Percentiles rank a stretch among this genome's conserved stretches.
These are phyloP conservation scores for Sarcophaga variegata DNA, from an alignment of 2,888 invertebrate species.

Conservation along the genomic window DNA sequence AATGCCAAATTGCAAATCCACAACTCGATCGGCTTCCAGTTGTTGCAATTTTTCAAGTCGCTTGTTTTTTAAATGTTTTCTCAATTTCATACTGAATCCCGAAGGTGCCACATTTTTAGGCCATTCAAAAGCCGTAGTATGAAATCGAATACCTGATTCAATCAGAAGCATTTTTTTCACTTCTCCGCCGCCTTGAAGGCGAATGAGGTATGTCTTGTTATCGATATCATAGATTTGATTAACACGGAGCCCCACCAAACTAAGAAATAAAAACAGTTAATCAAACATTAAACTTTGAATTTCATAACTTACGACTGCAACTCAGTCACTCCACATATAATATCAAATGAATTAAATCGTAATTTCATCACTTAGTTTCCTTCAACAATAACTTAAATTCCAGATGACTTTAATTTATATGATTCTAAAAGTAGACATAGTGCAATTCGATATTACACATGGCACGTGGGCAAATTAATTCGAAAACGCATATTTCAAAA, in stretches of 20 bases:
- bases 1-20: constrained; percentile 97
- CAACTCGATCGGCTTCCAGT: constrained; percentile 95
- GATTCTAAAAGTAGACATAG: no score
- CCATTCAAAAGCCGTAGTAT: constrained; percentile 98
- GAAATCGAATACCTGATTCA: constrained; percentile 97
- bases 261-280: constrained; percentile 77
- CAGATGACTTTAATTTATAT: no score
- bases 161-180: constrained; percentile 93
- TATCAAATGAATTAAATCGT: constrained; percentile 95
- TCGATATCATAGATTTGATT: constrained; percentile 99
- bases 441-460: no score
- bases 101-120: constrained; percentile 98
- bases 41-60: constrained; percentile 93
- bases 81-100: constrained; percentile 98
- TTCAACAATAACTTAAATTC: no score
- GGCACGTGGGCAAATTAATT: no score
- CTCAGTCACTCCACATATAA: constrained; percentile 93
- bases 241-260: constrained; percentile 94
- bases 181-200: constrained; percentile 89
- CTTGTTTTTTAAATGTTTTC: constrained; percentile 98
- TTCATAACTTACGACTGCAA: constrained; percentile 87
- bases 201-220: constrained; percentile 96
- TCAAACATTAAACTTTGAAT: background rate
- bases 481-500: no score
- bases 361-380: constrained; percentile 88